These are phyloP conservation scores for Xiphorhynchus erythropygius DNA, from an alignment of 2,797 vertebrate genomes.

Conservation along the genomic window DNA sequence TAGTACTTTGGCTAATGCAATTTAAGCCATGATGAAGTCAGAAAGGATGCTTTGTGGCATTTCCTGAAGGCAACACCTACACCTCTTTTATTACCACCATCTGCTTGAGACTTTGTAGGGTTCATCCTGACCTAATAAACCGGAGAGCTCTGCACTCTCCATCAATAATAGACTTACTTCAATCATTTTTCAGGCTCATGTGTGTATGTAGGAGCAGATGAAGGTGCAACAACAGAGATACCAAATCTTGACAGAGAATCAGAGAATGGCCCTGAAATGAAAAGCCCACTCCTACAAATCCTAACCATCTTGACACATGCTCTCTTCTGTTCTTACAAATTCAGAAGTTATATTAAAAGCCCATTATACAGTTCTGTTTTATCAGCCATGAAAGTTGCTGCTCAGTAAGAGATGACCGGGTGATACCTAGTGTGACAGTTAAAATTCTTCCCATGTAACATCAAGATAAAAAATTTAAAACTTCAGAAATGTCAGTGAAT, in stretches of 20 bases:
- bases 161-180: neutral
- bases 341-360: neutral
- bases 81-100: neutral
- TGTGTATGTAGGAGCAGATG: neutral
- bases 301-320: neutral
- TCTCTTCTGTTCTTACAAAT: neutral
- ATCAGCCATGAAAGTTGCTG: neutral
- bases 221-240: neutral
- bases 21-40: conserved; percentile 11
- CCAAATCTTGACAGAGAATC: neutral
- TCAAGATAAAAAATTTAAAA: neutral
- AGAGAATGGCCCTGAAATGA: conserved; percentile 3
- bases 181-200: neutral
- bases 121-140: neutral
- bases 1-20: neutral
- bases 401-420: neutral
- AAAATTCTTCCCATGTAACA: neutral
- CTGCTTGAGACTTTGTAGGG: neutral
- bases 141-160: neutral
- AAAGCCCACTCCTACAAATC: neutral
- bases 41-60: neutral
- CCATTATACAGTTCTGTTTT: neutral
- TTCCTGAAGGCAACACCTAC: conserved; percentile 29
- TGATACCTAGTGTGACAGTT: neutral
- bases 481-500: neutral